These are phyloP conservation scores for Acronicta alni DNA, from an alignment of 2,888 invertebrate genomes.

Conservation along the genomic window DNA sequence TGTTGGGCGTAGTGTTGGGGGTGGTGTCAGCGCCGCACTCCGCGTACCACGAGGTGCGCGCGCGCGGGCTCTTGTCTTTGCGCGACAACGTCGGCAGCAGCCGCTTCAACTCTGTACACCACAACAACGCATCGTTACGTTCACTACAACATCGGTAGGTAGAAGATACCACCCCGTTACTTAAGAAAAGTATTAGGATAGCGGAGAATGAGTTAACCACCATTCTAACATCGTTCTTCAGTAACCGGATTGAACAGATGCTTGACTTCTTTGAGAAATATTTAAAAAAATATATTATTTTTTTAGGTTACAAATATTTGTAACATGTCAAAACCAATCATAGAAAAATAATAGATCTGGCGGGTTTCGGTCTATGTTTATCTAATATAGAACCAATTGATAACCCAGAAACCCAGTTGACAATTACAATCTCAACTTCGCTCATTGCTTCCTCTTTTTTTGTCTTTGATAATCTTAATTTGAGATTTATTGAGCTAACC, in stretches of 20 bases:
- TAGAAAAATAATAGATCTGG: too few relatives aligned
- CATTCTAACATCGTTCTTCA: conserved; percentile 7
- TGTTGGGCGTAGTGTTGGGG: conserved; percentile 68
- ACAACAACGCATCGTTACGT: conserved; percentile 33
- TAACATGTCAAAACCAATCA: too few relatives aligned
- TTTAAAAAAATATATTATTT: too few relatives aligned
- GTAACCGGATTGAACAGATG: conserved; percentile 7
- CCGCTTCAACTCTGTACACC: conserved; percentile 79
- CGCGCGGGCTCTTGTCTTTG: conserved; percentile 83
- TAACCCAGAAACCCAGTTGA: too few relatives aligned
- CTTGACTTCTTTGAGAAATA: conserved; percentile 10
- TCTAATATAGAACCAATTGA: too few relatives aligned
- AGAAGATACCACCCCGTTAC: conserved; percentile 4
- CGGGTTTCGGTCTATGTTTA: too few relatives aligned
- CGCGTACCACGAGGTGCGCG: conserved; percentile 92
- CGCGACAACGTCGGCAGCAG: conserved; percentile 82
- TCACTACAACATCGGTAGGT: conserved; percentile 1
- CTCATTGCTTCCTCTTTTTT: neutral
- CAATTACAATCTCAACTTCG: neutral
- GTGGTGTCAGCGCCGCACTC: conserved; percentile 88
- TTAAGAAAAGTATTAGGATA: conserved; percentile 2
- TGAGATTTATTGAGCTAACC: neutral
- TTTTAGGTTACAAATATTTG: too few relatives aligned
- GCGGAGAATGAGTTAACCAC: neutral
- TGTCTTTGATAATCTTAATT: neutral